Percentiles rank a stretch among this genome's conserved stretches.
Conservation (phyloP, 2,888 invertebrate genomes). For the Globia sparganii region DNA sequence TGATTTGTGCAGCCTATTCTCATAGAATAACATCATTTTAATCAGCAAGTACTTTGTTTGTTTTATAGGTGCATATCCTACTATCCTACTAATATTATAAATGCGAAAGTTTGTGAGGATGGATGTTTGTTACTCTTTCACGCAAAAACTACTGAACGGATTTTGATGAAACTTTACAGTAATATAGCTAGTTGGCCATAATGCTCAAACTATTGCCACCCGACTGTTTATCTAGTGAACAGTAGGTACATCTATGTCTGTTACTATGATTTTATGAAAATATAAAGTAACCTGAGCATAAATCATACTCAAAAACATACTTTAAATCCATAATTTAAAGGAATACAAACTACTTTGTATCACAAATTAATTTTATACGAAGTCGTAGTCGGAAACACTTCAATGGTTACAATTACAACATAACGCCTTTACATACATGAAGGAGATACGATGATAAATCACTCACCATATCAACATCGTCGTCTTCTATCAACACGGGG, state of each 20-base stretch:
- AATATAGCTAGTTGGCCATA: no score
- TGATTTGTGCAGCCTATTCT: neutral
- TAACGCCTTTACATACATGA: neutral
- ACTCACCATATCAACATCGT: slow-evolving; percentile 53
- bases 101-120: no score
- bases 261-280: neutral
- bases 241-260: neutral
- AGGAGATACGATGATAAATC: neutral
- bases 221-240: neutral
- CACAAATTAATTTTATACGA: no score
- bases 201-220: neutral
- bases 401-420: no score
- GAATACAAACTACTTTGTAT: neutral
- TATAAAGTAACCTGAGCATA: neutral
- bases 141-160: no score
- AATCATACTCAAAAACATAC: neutral
- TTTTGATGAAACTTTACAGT: no score
- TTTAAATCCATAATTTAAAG: neutral
- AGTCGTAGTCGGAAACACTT: neutral
- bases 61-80: neutral
- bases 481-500: slow-evolving; percentile 50
- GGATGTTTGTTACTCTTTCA: no score
- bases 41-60: neutral
- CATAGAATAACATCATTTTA: neutral
- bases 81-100: no score